Evolutionary conservation across 2,888 invertebrate species (phyloP), one percentile per base, ranked within the genome.

Genomic region (Ennomos erosarius): DNA sequence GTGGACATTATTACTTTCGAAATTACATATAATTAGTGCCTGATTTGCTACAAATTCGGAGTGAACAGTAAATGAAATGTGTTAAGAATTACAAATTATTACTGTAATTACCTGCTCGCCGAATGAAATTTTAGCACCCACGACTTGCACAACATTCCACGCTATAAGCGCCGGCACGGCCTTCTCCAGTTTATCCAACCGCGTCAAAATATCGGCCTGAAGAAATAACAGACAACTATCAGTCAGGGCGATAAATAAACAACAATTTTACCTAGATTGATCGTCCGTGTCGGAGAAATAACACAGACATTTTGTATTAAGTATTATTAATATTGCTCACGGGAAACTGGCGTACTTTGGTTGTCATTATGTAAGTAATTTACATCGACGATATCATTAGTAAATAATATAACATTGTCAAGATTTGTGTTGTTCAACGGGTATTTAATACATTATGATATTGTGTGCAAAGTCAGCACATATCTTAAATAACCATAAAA

Each of bases 161-260:
- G 94, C 90, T 71, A 95, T 92, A 53, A 95, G 81, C 0, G 94
- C 94, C 0, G 95, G 95, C 64, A 95, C 92, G 8, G 94, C 94
- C 65, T 90, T 92, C 76, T 95, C 94, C 55, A 95, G 82, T 68
- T 93, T 88, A 53, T 93, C 88, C 50, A 95, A 72, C 59, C 94
- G 91, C 47, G 90, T 86, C 51, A 88, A 80, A 46, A 95, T 78
- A 68, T 95, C 94, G 57, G 84, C 91, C 94, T 88, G 93, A 80
- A 78, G 94, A 83, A 10, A 49, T 45, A 34, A 36, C 10, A 58
- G 43, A 26, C 26, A 26, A 47, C 8, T 5, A 13, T 40, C 26
- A 26, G 26, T 26, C 26, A 26, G 26, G 26, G 4, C 10, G 12
- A 12, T 44, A 26, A 38, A 45, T 36, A 48, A 39, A 50, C 50